Base-by-base conservation (phyloP, 2,797 vertebrate species). In the Avahi laniger region DNA sequence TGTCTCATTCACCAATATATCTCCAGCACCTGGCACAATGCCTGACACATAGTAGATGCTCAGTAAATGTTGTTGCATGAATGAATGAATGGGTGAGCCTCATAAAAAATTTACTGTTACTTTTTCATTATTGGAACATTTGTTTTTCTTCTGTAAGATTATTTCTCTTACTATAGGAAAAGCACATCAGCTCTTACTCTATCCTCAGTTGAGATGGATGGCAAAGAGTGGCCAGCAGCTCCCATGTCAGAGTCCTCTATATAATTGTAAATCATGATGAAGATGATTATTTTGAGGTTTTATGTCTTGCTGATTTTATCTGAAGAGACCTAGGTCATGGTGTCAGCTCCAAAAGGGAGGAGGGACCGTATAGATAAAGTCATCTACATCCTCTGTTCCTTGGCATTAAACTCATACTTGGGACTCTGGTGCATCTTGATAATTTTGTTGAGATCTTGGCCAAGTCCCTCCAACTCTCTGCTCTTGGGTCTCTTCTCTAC, bases 211-310 rank as follows among this genome's bases (percentile, higher is more conserved):
- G 41, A 76, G 43, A 82, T 93, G 38, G 50, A 81, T 57, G 59
- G 18, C 72, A 61, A 59, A 81, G 10, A 52, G 24, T 82, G 78
- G n/a, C 67, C 30, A 78, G 48, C 9, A 91, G 9, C n/a, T 95
- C 35, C 76, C 26, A 28, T 70, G 57, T 65, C 43, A 83, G 65
- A 90, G 11, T 20, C n/a, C 69, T 92, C 84, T n/a, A 70, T 30
- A n/a, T 59, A 59, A 84, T 87, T 90, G 91, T 78, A 85, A 85
- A 94, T 79, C 65, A 61, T 83, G 35, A 9, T 43, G 61, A 54
- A 63, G 20, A 80, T 50, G 38, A 28, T 70, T 87, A 82, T 91
- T 86, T 52, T 85, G 54, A 91, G 11, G 7, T 75, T 63, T 70
- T 75, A 43, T 30, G 20, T 54, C 80, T 86, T 79, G 48, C n/a